Base-by-base conservation (phyloP, 1,140 invertebrate species). In the Drosophila carrolli region DNA sequence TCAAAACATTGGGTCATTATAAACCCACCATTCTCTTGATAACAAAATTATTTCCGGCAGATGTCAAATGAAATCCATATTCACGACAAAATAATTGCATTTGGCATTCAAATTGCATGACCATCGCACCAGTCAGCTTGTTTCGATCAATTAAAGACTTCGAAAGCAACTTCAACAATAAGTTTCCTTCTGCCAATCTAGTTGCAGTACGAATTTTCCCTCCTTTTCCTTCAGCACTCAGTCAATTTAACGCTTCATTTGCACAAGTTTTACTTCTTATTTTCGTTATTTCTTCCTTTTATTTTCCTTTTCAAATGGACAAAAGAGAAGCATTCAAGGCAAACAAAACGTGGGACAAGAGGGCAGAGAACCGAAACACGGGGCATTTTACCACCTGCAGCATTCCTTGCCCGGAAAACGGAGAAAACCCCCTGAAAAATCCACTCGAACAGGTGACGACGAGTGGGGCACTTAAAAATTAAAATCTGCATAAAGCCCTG, bases 171-270 rank as follows among this genome's bases (percentile, higher is more conserved):
- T 41, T 41, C 11, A 32, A 48, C 23, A 41, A 10, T 46, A 71
- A 71, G 51, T 57, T 71, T 50, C 13, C 10, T 13, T n/a, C 44
- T 56, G 50, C 44, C 44, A 58, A 47, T 56, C 40, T 59, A 47
- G 29, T 19, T 67, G 14, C 43, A 65, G 44, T 48, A 23, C 23
- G 16, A 38, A 19, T 35, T 50, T 14, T 40, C 16, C n/a, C 4
- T 23, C 16, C 46, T 51, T 32, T 16, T 23, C 37, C 38, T 44
- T 32, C 19, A 37, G 58, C 75, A 58, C 65, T 81, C 71, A 78
- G 48, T 75, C 66, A 86, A 88, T 83, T 86, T 88, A 88, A 76
- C 84, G 79, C 70, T 88, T 82, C 83, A 88, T 88, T 86, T 83
- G 73, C 73, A 72, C 74, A 84, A 63, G 68, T 50, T 71, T 57